Evolutionary conservation across 2,888 invertebrate species (phyloP), one percentile per base, ranked within the genome.

Genomic region (Camptogramma bilineatum): DNA sequence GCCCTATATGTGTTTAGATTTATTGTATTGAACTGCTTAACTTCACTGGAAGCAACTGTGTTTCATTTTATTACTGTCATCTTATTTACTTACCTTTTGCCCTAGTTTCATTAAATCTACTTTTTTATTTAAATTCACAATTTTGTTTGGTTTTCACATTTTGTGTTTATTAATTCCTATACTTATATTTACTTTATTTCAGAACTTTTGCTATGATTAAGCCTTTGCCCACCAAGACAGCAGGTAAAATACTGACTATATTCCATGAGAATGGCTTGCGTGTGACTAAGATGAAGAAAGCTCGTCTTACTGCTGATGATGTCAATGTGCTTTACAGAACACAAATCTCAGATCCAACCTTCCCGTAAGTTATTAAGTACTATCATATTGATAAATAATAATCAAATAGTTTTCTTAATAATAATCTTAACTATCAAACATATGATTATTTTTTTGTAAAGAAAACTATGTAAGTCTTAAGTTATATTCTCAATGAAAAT

Each of bases 181-280:
- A 8, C 4, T 28, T 28, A 28, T 5, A 28, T 39, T 13, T 13
- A 2, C 2, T 10, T 39, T 13, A 39, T 39, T 90, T 31, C 76
- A 96, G 96, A 75, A 96, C 97, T 1, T 96, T 97, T 86, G 95
- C 95, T 3, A 86, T 98, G 71, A 91, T 98, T 8, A 97, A 97
- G 84, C 97, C 97, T 8, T 92, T 95, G 64, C 94, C 95, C 8
- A 90, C 96, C 19, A 90, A 94, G 18, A 94, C 95, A 80, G 93
- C 96, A 70, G 98, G 98, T 0, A 95, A 95, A 77, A 96, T 98
- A 60, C 77, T 98, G 0, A 95, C 94, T 55, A 85, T 94, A 21
- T 94, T 98, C 13, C 88, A 94, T 75, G 93, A 95, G 3, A 89
- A 94, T 78, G 94, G 94, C 34, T 93, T 96, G 68, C 90, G 87